A percentile compares a stretch with the other conserved stretches of the same genome.
Conservation (phyloP, 2,888 invertebrate genomes). For the Blera fallax region DNA sequence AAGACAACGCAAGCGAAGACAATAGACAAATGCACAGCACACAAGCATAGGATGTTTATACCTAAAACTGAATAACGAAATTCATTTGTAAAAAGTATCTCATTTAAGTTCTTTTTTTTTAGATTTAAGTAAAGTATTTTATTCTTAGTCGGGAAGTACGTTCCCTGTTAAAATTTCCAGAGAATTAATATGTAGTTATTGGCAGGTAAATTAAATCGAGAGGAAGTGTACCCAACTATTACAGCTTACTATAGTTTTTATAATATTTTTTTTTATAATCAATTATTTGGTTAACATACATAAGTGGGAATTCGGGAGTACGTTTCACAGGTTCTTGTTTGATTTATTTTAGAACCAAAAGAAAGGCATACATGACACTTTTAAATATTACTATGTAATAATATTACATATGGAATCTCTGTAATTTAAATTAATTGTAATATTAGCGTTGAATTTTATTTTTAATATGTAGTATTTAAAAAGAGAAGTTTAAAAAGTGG, state of each 20-base stretch:
- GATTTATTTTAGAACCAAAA: conserved; percentile 11
- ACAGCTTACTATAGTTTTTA: conserved; percentile 23
- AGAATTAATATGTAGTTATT: conserved; percentile 37
- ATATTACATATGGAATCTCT: conserved; percentile 68
- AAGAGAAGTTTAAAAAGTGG: conserved; percentile 14
- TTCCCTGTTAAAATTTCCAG: conserved; percentile 47
- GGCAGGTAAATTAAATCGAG: conserved; percentile 3
- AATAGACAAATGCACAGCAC: conserved; percentile 30
- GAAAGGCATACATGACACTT: conserved; percentile 57
- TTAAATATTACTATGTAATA: conserved; percentile 71
- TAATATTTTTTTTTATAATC: neutral
- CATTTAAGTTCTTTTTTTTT: conserved; percentile 51
- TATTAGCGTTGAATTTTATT: conserved; percentile 68
- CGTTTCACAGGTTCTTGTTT: conserved; percentile 30
- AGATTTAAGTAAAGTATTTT: conserved; percentile 54
- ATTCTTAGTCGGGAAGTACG: conserved; percentile 47
- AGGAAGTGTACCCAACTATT: conserved; percentile 33
- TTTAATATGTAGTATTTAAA: conserved; percentile 58
- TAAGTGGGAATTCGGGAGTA: conserved; percentile 20
- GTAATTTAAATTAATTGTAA: conserved; percentile 73
- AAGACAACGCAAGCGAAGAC: conserved; percentile 31
- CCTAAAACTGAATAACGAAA: conserved; percentile 27
- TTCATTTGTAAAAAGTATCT: conserved; percentile 70
- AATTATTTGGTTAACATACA: neutral
- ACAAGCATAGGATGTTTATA: conserved; percentile 49